phyloP scores from a whole-genome alignment of 2,797 vertebrate species.

The Erethizon dorsatum region DNA sequence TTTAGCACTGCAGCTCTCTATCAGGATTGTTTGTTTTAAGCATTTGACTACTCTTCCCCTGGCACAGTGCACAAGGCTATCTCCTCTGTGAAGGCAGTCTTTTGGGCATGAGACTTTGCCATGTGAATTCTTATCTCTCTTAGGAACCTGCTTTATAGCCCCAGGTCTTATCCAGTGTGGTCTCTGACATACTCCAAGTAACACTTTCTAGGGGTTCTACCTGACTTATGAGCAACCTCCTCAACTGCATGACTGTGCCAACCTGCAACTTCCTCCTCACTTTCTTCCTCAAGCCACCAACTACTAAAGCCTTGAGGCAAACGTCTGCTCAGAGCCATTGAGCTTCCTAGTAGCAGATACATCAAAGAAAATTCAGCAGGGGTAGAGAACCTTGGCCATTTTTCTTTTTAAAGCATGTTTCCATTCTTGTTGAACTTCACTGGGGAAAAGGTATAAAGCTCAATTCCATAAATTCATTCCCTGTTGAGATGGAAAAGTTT shows the following conservation, averaged over 20 bases:
- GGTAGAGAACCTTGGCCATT: not conserved
- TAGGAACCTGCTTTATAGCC: not conserved
- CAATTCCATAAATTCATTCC: conserved; percentile 57
- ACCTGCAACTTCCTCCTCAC: not conserved
- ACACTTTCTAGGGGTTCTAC: not conserved
- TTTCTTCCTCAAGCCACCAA: not conserved
- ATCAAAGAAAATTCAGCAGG: not conserved
- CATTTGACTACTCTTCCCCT: not conserved
- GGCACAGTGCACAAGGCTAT: not conserved
- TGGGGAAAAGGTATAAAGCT: conserved; percentile 26
- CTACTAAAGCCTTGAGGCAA: not conserved
- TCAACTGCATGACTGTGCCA: not conserved
- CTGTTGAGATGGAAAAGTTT: conserved; percentile 51
- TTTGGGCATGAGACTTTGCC: not conserved
- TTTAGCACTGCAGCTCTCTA: not conserved
- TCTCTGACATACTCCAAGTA: not conserved
- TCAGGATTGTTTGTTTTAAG: not conserved
- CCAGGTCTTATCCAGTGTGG: not conserved
- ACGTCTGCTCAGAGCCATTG: not conserved
- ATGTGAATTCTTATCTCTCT: not conserved
- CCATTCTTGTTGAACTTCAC: conserved; percentile 37
- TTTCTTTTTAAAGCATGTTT: conserved; percentile 41
- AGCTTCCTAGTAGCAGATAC: not conserved
- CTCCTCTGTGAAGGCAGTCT: not conserved
- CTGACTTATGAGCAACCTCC: not conserved